A percentile compares a stretch with the other conserved stretches of the same genome.
Evolutionary conservation across 2,888 invertebrate genomes (phyloP).

Genomic region (Euzetes globulus): DNA sequence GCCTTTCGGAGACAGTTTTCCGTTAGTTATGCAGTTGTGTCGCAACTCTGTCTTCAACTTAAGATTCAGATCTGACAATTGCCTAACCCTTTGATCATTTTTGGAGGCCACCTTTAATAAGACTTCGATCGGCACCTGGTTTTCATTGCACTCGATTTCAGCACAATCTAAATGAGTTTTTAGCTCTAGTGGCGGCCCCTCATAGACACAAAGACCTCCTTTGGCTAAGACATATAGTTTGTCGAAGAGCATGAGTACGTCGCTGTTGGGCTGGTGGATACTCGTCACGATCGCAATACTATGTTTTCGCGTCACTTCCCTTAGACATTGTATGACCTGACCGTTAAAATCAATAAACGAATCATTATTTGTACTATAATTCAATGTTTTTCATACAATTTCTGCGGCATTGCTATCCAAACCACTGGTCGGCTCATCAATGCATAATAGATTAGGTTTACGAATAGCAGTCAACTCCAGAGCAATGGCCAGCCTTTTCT

Average conservation of each 20-base stretch:
- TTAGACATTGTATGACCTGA: constrained; percentile 1
- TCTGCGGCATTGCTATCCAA: constrained; percentile 24
- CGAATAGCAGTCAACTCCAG: background rate
- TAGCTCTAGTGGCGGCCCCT: constrained; percentile 1
- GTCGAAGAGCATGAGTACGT: constrained; percentile 8
- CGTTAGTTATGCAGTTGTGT: background rate
- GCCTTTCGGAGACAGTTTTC: background rate
- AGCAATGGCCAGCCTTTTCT: constrained; percentile 16
- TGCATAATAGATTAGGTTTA: constrained; percentile 16
- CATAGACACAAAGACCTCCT: constrained; percentile 3
- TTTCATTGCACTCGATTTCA: background rate
- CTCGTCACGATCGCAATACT: constrained; percentile 13
- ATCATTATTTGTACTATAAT: background rate
- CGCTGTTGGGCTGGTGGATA: constrained; percentile 21
- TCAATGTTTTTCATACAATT: constrained; percentile 8
- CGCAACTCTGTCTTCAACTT: background rate
- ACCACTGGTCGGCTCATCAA: constrained; percentile 27
- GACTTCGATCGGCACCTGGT: constrained; percentile 8
- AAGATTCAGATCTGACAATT: background rate
- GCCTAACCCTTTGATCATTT: background rate
- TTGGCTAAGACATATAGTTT: background rate
- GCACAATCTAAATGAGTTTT: background rate
- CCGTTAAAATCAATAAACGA: background rate
- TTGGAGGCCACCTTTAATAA: constrained; percentile 6
- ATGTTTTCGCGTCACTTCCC: constrained; percentile 2